Evolutionary conservation across 2,888 invertebrate species (phyloP).

Genomic region (Panorpa germanica): DNA sequence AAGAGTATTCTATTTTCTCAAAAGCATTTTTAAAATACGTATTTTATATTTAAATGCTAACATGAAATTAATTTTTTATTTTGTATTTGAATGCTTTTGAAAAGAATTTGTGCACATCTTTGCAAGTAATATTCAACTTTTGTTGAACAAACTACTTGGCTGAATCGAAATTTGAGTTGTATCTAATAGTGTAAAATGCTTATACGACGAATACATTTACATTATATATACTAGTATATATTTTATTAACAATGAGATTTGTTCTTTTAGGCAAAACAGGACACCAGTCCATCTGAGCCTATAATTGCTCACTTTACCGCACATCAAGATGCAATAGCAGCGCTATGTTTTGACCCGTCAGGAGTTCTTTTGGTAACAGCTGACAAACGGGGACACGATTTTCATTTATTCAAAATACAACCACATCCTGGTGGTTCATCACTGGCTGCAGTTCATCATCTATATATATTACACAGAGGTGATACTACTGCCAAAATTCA

Average conservation of each 20-base stretch:
- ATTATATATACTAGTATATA: not conserved
- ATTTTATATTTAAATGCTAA: too few relatives aligned
- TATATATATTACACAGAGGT: constrained; percentile 87
- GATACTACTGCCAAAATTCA: constrained; percentile 92
- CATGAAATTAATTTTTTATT: too few relatives aligned
- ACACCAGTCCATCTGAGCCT: constrained; percentile 35
- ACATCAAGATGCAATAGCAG: constrained; percentile 74
- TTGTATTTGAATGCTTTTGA: too few relatives aligned
- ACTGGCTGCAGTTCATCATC: constrained; percentile 79
- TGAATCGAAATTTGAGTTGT: too few relatives aligned
- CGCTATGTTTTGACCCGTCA: constrained; percentile 77
- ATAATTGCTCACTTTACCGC: constrained; percentile 77
- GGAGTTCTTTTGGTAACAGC: constrained; percentile 81
- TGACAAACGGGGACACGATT: constrained; percentile 84
- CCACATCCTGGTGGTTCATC: constrained; percentile 80
- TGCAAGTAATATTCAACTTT: too few relatives aligned
- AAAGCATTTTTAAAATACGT: too few relatives aligned
- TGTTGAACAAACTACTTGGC: too few relatives aligned
- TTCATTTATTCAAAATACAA: constrained; percentile 87
- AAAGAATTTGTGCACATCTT: too few relatives aligned
- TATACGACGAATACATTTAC: not conserved
- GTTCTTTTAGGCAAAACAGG: constrained; percentile 20
- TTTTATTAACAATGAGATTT: too few relatives aligned
- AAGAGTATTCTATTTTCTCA: too few relatives aligned
- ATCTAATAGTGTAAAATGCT: not conserved